A percentile compares a stretch with the other conserved stretches of the same genome.
Evolutionary conservation across 2,888 invertebrate genomes (phyloP).

Genomic region (Phortica magna): DNA sequence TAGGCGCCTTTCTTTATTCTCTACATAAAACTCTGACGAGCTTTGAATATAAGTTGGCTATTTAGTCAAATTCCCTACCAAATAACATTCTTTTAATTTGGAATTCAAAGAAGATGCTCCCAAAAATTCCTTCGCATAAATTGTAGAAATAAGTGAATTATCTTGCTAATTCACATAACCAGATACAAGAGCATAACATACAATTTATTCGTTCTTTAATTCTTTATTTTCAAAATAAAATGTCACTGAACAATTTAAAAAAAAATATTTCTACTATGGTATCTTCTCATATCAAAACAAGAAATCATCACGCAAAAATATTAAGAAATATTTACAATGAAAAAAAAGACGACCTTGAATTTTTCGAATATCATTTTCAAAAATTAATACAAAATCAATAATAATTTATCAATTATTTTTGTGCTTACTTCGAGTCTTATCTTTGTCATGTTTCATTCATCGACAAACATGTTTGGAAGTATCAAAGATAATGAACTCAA

Average conservation of each 20-base stretch:
- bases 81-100: too few species aligned
- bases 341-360: not conserved
- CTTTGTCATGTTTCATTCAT: not conserved
- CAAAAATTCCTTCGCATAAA: too few species aligned
- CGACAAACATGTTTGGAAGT: slow-evolving; percentile 9
- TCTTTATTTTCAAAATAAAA: not conserved
- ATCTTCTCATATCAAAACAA: too few species aligned
- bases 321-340: not conserved
- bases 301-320: too few species aligned
- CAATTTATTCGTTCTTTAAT: too few species aligned
- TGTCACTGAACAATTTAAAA: not conserved
- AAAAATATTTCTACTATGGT: not conserved
- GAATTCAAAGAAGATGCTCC: too few species aligned
- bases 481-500: not conserved
- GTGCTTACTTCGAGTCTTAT: not conserved
- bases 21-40: too few species aligned
- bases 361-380: slow-evolving; percentile 9
- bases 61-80: too few species aligned
- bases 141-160: too few species aligned
- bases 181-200: not conserved
- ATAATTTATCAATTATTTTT: not conserved
- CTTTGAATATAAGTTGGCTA: too few species aligned
- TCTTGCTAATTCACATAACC: too few species aligned
- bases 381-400: not conserved
- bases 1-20: too few species aligned